A percentile compares a stretch with the other conserved stretches of the same genome.
Conservation (phyloP, 2,888 invertebrate species). For the Drosophila infuscata region DNA sequence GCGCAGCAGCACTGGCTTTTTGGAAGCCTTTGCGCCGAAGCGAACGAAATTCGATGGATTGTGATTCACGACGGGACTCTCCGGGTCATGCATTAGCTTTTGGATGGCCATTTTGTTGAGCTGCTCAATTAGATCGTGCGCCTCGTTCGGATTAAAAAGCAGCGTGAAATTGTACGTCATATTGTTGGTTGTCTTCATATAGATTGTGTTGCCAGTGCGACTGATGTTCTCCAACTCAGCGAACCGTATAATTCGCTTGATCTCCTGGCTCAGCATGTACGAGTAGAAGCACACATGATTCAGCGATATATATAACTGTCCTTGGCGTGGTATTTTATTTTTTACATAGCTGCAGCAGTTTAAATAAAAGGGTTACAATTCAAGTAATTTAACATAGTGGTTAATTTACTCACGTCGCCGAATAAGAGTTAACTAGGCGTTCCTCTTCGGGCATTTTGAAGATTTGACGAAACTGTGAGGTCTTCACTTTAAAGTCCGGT, state of each 20-base stretch:
- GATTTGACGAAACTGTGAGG: slow-evolving; percentile 93
- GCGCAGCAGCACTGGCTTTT: slow-evolving; percentile 96
- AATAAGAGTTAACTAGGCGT: slow-evolving; percentile 97
- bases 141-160: slow-evolving; percentile 95
- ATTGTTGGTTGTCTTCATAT: slow-evolving; percentile 93
- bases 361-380: background rate
- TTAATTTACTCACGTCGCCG: slow-evolving; percentile 90
- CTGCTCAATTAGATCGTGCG: slow-evolving; percentile 96
- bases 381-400: too few relatives aligned
- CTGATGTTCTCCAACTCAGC: slow-evolving; percentile 91
- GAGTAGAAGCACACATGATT: slow-evolving; percentile 98
- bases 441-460: slow-evolving; percentile 97
- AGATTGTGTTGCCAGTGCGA: slow-evolving; percentile 92
- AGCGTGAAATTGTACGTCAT: slow-evolving; percentile 95
- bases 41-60: slow-evolving; percentile 94
- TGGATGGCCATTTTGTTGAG: slow-evolving; percentile 98
- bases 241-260: slow-evolving; percentile 92
- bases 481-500: slow-evolving; percentile 90
- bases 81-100: slow-evolving; percentile 91
- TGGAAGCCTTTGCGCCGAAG: slow-evolving; percentile 91
- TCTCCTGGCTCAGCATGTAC: slow-evolving; percentile 96
- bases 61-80: slow-evolving; percentile 95
- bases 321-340: slow-evolving; percentile 96
- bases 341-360: slow-evolving; percentile 93
- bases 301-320: slow-evolving; percentile 98